Percentiles rank a stretch among this genome's conserved stretches.
Evolutionary conservation across 2,113 vertebrate species (phyloP).

Genomic region (Falcunculus frontatus): DNA sequence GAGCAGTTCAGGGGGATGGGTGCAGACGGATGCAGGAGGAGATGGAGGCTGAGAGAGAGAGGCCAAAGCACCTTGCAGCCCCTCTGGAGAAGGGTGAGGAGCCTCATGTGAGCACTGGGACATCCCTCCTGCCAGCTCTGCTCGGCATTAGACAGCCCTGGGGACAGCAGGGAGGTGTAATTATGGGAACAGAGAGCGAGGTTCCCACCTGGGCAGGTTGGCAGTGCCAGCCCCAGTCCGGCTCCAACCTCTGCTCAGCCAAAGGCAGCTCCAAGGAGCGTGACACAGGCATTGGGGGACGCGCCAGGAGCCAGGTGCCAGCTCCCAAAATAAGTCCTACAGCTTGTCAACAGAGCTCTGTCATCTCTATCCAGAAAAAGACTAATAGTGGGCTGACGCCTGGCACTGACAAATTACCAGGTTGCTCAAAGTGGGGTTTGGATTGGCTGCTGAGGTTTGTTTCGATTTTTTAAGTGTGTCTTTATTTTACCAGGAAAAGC

Average conservation of each 20-base stretch:
- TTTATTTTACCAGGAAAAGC: not conserved
- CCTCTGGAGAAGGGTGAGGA: not conserved
- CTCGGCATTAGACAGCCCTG: not conserved
- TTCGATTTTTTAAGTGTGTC: not conserved
- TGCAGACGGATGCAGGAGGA: accelerated
- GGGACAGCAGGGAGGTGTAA: not conserved
- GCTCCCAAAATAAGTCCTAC: constrained; percentile 33
- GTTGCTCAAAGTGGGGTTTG: not conserved
- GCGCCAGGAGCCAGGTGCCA: constrained; percentile 43
- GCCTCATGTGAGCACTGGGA: accelerated
- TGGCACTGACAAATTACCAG: constrained; percentile 23
- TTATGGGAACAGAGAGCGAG: not conserved
- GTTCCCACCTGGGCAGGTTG: not conserved
- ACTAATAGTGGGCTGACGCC: constrained; percentile 27
- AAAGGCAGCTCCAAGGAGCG: not conserved
- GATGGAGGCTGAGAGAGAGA: not conserved
- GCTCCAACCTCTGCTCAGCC: not conserved
- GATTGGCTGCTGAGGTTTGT: not conserved
- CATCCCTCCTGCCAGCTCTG: not conserved
- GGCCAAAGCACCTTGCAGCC: not conserved
- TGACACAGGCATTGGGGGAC: not conserved
- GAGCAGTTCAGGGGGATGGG: accelerated
- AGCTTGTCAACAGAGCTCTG: constrained; percentile 33
- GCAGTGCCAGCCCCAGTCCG: accelerated
- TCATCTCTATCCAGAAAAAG: constrained; percentile 52